Evolutionary conservation across 2,113 vertebrate species (phyloP).

Genomic region (Okapia johnstoni): DNA sequence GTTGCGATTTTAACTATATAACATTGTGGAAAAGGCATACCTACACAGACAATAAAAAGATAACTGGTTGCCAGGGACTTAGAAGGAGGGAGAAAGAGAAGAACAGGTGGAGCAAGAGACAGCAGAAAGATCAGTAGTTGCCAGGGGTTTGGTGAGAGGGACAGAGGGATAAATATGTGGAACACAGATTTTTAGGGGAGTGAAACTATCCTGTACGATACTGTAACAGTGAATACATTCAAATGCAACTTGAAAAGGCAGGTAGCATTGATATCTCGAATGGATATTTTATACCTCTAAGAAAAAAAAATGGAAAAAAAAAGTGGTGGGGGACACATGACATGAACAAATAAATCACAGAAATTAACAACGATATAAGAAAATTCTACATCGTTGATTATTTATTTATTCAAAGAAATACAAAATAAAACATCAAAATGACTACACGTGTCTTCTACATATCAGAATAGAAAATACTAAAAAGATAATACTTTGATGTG

Average conservation of each 20-base stretch:
- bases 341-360: slow-evolving; percentile 24
- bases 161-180: not conserved
- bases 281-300: not conserved
- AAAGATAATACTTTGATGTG: not conserved
- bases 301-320: not conserved
- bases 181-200: not conserved
- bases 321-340: not conserved
- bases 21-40: slow-evolving; percentile 13
- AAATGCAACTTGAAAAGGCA: not conserved
- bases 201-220: not conserved
- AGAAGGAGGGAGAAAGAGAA: not conserved
- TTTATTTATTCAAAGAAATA: slow-evolving; percentile 17
- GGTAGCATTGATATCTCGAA: not conserved
- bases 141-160: not conserved
- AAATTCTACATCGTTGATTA: not conserved
- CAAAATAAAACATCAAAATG: slow-evolving; percentile 34
- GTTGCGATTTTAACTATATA: not conserved
- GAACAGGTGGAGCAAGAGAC: not conserved
- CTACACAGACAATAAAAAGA: not conserved
- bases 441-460: not conserved
- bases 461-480: slow-evolving; percentile 20
- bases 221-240: not conserved
- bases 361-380: not conserved
- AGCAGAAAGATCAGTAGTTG: not conserved
- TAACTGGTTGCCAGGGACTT: not conserved